Evolutionary conservation across 2,888 invertebrate species (phyloP).

Genomic region (Drosophila paramelanica): DNA sequence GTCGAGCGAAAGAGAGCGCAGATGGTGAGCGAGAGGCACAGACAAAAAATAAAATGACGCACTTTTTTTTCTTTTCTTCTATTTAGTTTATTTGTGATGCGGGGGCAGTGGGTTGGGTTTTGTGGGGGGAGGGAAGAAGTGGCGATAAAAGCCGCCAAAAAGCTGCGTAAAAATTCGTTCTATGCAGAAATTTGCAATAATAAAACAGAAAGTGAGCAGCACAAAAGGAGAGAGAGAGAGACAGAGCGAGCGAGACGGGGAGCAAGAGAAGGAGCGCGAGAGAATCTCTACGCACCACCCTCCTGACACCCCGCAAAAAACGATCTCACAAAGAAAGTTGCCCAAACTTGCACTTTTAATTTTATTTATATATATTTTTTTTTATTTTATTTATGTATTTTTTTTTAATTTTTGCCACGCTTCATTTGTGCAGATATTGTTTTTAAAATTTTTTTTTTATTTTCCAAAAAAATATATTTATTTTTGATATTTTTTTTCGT

Average conservation of each 20-base stretch:
- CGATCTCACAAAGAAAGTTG: conserved; percentile 57
- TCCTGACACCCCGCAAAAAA: conserved; percentile 6
- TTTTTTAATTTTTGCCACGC: conserved; percentile 44
- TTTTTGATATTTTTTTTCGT: conserved; percentile 10
- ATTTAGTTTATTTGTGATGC: too few species aligned
- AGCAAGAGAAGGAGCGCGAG: not conserved
- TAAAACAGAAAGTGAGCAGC: conserved; percentile 18
- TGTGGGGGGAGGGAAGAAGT: not conserved
- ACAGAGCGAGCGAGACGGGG: not conserved
- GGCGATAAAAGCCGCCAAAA: conserved; percentile 26
- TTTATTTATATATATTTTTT: not conserved
- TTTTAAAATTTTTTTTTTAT: not conserved
- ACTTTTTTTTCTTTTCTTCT: not conserved
- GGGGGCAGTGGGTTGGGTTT: not conserved
- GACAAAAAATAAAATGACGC: conserved; percentile 6
- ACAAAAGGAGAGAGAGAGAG: not conserved
- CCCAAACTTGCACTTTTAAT: conserved; percentile 33
- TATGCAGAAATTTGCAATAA: conserved; percentile 27
- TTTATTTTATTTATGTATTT: conserved; percentile 1
- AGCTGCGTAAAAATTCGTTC: not conserved
- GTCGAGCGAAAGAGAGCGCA: not conserved
- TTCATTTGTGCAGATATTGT: conserved; percentile 11
- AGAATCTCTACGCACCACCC: not conserved
- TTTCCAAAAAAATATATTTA: conserved; percentile 8
- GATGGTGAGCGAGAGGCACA: not conserved